phyloP scores from a whole-genome alignment of 2,113 vertebrate species.

The Lutjanus erythropterus region DNA sequence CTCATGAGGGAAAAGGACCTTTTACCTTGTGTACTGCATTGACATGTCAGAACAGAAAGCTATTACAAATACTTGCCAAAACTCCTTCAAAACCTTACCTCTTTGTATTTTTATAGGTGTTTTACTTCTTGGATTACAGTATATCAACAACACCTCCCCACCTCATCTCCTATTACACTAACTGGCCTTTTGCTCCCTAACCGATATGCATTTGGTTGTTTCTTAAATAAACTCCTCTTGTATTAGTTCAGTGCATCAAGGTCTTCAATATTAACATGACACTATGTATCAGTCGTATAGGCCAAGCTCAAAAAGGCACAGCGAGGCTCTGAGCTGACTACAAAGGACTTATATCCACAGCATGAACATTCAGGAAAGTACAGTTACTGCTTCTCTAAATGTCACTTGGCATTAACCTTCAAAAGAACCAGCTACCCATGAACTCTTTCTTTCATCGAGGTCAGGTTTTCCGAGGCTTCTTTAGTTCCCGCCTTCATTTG shows the following conservation, averaged over 20 bases:
- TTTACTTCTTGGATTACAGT: slow-evolving; percentile 10
- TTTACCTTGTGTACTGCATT: neutral
- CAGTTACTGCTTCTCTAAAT: slow-evolving; percentile 36
- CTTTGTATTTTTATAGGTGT: neutral
- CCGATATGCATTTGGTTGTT: neutral
- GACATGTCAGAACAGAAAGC: neutral
- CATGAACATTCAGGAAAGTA: slow-evolving; percentile 35
- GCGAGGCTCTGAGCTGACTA: neutral
- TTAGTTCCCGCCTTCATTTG: slow-evolving; percentile 33
- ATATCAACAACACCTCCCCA: neutral
- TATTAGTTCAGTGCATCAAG: neutral
- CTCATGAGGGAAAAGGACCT: neutral
- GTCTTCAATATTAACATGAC: neutral
- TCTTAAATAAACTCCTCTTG: neutral
- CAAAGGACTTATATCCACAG: slow-evolving; percentile 20
- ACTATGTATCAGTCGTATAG: neutral
- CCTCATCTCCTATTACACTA: neutral
- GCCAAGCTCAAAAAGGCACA: slow-evolving; percentile 4
- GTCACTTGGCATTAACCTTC: slow-evolving; percentile 50
- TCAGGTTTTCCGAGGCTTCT: slow-evolving; percentile 36
- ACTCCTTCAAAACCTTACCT: neutral
- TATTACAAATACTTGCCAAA: neutral
- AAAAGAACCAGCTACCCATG: slow-evolving; percentile 38
- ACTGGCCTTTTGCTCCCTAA: neutral
- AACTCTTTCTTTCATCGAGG: slow-evolving; percentile 36